Evolutionary conservation across 2,113 vertebrate genomes (phyloP).

Genomic region (Marmota flaviventris): DNA sequence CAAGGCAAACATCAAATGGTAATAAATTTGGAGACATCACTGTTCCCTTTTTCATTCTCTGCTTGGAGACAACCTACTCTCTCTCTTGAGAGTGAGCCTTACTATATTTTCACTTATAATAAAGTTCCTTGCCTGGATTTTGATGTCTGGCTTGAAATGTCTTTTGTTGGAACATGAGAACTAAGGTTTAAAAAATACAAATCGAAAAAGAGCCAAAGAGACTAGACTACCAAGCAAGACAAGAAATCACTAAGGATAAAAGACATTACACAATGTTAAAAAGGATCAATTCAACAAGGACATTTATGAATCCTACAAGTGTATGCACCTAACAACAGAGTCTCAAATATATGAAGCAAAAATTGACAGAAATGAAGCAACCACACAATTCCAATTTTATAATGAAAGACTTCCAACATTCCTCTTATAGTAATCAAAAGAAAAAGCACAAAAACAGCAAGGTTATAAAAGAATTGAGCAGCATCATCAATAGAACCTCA

Average conservation of each 20-base stretch:
- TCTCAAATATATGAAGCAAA: slow-evolving; percentile 2
- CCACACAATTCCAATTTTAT: not conserved
- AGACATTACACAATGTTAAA: not conserved
- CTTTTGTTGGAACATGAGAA: no score
- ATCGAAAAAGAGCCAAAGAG: not conserved
- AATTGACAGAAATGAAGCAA: not conserved
- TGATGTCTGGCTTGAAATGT: no score
- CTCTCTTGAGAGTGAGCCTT: no score
- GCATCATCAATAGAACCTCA: not conserved
- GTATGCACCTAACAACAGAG: not conserved
- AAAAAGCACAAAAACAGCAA: not conserved
- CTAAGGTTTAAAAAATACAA: not conserved
- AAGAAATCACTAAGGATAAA: not conserved
- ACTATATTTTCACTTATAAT: no score
- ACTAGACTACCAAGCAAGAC: not conserved
- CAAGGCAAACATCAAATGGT: no score
- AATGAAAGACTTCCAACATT: not conserved
- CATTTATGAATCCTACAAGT: not conserved
- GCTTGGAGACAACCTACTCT: no score
- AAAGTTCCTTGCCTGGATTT: no score
- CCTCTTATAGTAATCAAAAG: not conserved
- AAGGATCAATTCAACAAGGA: not conserved
- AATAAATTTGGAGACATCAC: no score
- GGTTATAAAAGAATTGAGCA: not conserved
- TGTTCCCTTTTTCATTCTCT: no score